Evolutionary conservation across 2,113 vertebrate genomes (phyloP).

Genomic region (Pristiophorus japonicus): DNA sequence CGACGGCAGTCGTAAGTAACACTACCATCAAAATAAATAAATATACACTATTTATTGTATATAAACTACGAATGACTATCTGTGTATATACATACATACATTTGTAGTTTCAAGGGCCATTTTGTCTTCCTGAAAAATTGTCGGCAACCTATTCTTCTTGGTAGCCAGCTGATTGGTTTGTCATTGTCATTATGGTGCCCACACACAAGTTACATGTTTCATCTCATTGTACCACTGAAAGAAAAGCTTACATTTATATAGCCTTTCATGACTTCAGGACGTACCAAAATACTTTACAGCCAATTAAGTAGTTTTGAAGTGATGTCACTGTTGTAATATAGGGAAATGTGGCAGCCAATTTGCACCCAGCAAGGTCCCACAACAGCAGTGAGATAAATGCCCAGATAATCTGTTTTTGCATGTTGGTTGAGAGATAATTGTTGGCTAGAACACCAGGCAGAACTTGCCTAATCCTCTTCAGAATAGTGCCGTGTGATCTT

Average conservation of each 20-base stretch:
- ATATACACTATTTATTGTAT: too few species aligned
- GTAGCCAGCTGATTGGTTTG: too few species aligned
- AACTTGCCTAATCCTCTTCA: neutral
- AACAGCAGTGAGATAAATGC: neutral
- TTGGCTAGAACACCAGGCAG: neutral
- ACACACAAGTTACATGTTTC: neutral
- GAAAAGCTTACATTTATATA: neutral
- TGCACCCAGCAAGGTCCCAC: neutral
- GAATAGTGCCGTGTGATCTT: neutral
- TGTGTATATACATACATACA: too few species aligned
- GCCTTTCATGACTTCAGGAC: neutral
- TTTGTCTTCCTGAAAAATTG: neutral
- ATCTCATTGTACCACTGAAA: neutral
- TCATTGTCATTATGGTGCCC: neutral
- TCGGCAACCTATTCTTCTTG: neutral
- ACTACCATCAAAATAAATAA: neutral
- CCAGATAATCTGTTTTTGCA: neutral
- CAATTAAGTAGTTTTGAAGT: neutral
- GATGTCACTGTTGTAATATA: neutral
- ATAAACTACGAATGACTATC: neutral
- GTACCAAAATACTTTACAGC: neutral
- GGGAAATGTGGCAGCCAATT: neutral
- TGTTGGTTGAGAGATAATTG: neutral
- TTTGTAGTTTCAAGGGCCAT: neutral
- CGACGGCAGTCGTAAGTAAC: constrained; percentile 67